Evolutionary conservation across 1,140 invertebrate genomes (phyloP).

Genomic region (Drosophila carrolli): DNA sequence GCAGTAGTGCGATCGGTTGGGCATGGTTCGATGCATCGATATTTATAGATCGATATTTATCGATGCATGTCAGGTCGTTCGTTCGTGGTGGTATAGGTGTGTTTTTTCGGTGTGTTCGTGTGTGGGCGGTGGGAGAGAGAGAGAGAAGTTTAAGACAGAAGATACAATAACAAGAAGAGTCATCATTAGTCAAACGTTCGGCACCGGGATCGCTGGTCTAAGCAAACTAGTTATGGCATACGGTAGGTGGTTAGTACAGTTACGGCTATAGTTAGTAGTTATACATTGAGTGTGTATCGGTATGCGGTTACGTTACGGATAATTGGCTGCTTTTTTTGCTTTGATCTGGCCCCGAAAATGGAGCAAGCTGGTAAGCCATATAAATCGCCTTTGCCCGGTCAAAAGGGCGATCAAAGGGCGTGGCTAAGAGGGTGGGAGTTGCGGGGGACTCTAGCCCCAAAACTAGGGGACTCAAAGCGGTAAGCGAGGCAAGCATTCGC

Average conservation of each 20-base stretch:
- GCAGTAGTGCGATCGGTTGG: conserved; percentile 71
- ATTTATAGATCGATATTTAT: conserved; percentile 33
- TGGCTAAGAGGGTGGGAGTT: conserved; percentile 1
- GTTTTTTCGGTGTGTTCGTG: conserved; percentile 33
- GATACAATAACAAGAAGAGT: conserved; percentile 83
- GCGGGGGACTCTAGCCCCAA: not conserved
- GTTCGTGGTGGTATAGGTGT: conserved; percentile 23
- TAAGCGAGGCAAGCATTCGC: conserved; percentile 38
- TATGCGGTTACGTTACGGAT: conserved; percentile 10
- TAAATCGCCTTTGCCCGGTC: conserved; percentile 19
- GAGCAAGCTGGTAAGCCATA: conserved; percentile 16
- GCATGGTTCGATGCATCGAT: conserved; percentile 46
- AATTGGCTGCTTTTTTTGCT: conserved; percentile 22
- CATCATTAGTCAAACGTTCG: conserved; percentile 79
- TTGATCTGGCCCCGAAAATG: conserved; percentile 1
- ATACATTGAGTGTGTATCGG: conserved; percentile 49
- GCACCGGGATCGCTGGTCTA: conserved; percentile 73
- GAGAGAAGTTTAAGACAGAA: conserved; percentile 83
- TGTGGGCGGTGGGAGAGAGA: conserved; percentile 78
- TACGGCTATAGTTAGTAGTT: conserved; percentile 47
- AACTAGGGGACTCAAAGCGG: conserved; percentile 29
- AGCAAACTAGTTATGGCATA: conserved; percentile 67
- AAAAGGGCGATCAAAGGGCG: conserved; percentile 5
- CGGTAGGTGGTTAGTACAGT: conserved; percentile 60
- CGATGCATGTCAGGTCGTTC: conserved; percentile 47